Percentiles rank a stretch among this genome's conserved stretches.
Evolutionary conservation across 92 coral and sea anemone genomes (phyloP).

Genomic region (Parazoanthus darwini): DNA sequence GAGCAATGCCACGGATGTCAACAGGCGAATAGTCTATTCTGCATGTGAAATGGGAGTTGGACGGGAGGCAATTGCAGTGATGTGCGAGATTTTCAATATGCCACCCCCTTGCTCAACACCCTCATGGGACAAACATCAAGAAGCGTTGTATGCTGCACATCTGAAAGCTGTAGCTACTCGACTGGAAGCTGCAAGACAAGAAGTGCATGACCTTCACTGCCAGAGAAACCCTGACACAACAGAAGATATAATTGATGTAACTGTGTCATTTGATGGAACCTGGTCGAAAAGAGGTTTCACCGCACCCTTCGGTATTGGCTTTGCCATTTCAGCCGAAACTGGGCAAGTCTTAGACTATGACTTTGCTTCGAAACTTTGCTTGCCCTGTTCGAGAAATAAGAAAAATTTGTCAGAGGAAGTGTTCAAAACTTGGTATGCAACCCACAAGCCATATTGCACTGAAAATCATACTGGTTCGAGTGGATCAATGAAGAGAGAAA

Average conservation of each 20-base stretch:
- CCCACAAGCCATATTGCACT: conserved; percentile 45
- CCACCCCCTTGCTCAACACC: conserved; percentile 43
- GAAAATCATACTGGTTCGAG: conserved; percentile 50
- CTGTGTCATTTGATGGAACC: conserved; percentile 56
- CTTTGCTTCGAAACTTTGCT: conserved; percentile 41
- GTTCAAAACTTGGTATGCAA: conserved; percentile 31
- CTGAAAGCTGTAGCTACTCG: conserved; percentile 20
- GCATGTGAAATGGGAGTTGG: conserved; percentile 36
- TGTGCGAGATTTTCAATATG: conserved; percentile 49
- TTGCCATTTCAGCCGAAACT: conserved; percentile 45
- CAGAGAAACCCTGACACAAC: conserved; percentile 22
- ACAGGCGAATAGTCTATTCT: too few relatives aligned
- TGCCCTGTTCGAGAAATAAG: conserved; percentile 20
- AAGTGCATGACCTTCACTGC: conserved; percentile 24
- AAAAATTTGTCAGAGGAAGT: conserved; percentile 31
- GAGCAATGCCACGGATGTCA: too few relatives aligned
- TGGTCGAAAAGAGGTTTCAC: conserved; percentile 51
- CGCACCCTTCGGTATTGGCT: conserved; percentile 42
- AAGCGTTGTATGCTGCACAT: conserved; percentile 47
- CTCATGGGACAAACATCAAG: conserved; percentile 44
- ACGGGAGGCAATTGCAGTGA: conserved; percentile 34
- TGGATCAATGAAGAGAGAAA: conserved; percentile 43
- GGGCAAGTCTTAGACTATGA: conserved; percentile 45
- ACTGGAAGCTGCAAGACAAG: conserved; percentile 37
- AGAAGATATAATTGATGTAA: conserved; percentile 34